Evolutionary conservation across 2,888 invertebrate genomes (phyloP).

Genomic region (Gymnosoma rotundatum): DNA sequence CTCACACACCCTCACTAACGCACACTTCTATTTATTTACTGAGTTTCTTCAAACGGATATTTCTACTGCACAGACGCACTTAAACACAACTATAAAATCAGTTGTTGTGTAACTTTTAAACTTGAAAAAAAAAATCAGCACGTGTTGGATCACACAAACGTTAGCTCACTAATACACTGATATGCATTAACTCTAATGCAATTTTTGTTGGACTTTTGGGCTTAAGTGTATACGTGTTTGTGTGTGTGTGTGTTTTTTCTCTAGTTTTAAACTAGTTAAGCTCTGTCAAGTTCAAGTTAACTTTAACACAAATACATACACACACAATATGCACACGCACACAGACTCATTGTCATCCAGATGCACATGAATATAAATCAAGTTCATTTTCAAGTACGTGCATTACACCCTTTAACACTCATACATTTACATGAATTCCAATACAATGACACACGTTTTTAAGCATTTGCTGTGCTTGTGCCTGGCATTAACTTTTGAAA

Average conservation of each 20-base stretch:
- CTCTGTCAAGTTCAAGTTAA: conserved; percentile 66
- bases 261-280: background rate
- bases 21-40: conserved; percentile 13
- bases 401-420: conserved; percentile 66
- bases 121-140: conserved; percentile 18
- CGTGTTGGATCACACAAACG: conserved; percentile 56
- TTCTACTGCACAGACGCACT: conserved; percentile 68
- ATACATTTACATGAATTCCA: conserved; percentile 10
- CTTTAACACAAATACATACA: background rate
- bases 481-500: conserved; percentile 24
- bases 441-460: background rate
- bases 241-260: conserved; percentile 4
- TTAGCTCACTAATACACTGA: conserved; percentile 20
- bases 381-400: conserved; percentile 61
- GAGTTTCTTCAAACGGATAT: conserved; percentile 48
- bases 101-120: conserved; percentile 7
- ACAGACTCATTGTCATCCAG: too few species aligned
- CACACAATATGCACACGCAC: background rate
- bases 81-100: conserved; percentile 10
- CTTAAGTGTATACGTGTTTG: background rate
- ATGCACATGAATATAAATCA: conserved; percentile 35
- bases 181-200: conserved; percentile 24
- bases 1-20: background rate
- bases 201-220: conserved; percentile 14
- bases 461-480: conserved; percentile 6